Evolutionary conservation across 2,113 vertebrate genomes (phyloP).

Genomic region (Hippopotamus amphibius): DNA sequence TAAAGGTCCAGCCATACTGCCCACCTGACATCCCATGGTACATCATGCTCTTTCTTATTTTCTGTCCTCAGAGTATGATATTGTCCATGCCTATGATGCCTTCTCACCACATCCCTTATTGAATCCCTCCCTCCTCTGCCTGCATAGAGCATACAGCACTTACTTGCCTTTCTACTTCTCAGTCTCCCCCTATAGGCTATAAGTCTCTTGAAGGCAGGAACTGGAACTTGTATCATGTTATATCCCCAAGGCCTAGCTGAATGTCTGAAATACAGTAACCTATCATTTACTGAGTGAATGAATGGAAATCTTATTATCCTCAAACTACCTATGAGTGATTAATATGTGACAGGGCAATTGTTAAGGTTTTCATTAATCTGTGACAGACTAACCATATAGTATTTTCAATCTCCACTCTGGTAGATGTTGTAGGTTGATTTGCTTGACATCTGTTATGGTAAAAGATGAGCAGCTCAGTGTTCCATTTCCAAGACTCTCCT

Average conservation of each 20-base stretch:
- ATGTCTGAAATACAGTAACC: background rate
- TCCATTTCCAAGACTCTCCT: background rate
- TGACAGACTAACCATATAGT: conserved; percentile 5
- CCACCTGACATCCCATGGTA: background rate
- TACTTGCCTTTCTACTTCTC: background rate
- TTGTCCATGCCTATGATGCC: background rate
- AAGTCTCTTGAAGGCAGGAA: conserved; percentile 5
- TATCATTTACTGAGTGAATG: background rate
- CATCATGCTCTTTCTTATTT: background rate
- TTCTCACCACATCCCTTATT: background rate
- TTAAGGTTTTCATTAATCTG: background rate
- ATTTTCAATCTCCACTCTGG: background rate
- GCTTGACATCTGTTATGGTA: background rate
- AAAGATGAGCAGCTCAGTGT: background rate
- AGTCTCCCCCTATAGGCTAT: background rate
- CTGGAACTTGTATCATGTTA: background rate
- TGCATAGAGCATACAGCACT: background rate
- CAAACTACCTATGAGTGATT: background rate
- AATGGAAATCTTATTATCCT: background rate
- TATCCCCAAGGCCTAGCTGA: background rate
- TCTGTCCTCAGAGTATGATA: background rate
- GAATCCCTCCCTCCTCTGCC: background rate
- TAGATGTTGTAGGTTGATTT: background rate
- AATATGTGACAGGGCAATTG: background rate
- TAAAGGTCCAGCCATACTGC: background rate